Evolutionary conservation across 2,797 vertebrate species (phyloP).

Genomic region (Oophaga sylvatica): DNA sequence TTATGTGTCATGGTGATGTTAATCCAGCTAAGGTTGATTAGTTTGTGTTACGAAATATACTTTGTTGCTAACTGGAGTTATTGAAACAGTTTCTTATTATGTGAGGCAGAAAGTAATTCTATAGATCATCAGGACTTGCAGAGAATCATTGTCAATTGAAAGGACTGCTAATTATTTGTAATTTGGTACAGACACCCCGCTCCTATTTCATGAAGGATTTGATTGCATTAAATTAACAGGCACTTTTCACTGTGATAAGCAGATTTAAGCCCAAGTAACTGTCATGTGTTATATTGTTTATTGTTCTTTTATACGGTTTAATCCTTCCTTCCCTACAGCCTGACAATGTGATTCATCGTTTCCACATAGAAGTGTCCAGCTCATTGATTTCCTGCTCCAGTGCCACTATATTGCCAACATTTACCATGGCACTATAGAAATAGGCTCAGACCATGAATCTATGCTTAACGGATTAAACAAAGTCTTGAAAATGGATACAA

Average conservation of each 20-base stretch:
- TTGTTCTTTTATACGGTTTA: slow-evolving; percentile 24
- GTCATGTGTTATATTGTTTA: slow-evolving; percentile 51
- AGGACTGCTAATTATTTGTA: slow-evolving; percentile 41
- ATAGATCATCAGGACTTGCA: slow-evolving; percentile 16
- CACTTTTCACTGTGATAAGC: slow-evolving; percentile 44
- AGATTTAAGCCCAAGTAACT: slow-evolving; percentile 65
- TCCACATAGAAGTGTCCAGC: neutral
- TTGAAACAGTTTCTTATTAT: slow-evolving; percentile 1
- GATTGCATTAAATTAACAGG: slow-evolving; percentile 43
- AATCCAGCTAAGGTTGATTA: neutral
- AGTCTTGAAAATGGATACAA: neutral
- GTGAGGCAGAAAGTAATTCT: neutral
- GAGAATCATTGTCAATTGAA: slow-evolving; percentile 27
- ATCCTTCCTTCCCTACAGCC: slow-evolving; percentile 28
- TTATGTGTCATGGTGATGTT: neutral
- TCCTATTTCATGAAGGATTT: slow-evolving; percentile 48
- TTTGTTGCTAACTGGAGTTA: slow-evolving; percentile 13
- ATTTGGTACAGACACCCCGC: slow-evolving; percentile 17
- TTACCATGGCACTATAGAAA: neutral
- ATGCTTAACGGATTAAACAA: too few relatives aligned
- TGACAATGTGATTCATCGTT: slow-evolving; percentile 15
- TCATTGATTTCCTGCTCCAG: neutral
- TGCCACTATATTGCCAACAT: neutral
- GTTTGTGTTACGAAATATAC: neutral
- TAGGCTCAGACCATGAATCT: neutral